A percentile compares a stretch with the other conserved stretches of the same genome.
phyloP scores from a whole-genome alignment of 2,797 vertebrate species.

The Clarias fuscus region DNA sequence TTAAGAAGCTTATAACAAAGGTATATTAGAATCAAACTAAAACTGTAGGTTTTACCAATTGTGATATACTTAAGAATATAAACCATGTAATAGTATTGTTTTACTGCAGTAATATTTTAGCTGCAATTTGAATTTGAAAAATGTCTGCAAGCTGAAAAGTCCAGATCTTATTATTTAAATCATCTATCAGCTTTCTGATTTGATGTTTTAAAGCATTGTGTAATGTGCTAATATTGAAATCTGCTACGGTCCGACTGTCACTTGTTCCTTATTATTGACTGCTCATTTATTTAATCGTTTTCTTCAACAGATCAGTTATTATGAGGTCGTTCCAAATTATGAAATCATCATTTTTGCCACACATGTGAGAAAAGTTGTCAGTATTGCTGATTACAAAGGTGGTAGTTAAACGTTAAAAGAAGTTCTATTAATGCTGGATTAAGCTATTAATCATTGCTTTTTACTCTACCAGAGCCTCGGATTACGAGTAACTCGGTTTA shows the following conservation, averaged over 20 bases:
- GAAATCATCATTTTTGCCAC: constrained; percentile 69
- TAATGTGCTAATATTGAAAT: not conserved
- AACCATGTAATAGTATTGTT: too few relatives aligned
- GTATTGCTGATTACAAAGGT: constrained; percentile 40
- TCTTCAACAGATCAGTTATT: constrained; percentile 65
- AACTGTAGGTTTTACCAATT: not conserved
- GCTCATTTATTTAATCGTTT: too few relatives aligned
- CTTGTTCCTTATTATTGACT: not conserved
- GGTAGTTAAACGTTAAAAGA: rapidly evolving
- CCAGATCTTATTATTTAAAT: not conserved
- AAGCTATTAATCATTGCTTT: not conserved
- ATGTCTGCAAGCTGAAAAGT: not conserved
- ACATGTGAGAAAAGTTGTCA: constrained; percentile 46
- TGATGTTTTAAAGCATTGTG: not conserved
- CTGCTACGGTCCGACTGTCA: not conserved
- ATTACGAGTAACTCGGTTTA: too few relatives aligned
- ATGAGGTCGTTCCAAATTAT: constrained; percentile 69
- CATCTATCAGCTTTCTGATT: too few relatives aligned
- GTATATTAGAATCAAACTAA: constrained; percentile 53
- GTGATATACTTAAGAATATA: not conserved
- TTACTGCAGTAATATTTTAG: too few relatives aligned
- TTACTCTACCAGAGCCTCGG: too few relatives aligned
- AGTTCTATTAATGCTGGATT: not conserved
- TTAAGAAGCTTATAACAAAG: constrained; percentile 68
- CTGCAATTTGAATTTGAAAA: not conserved